These are phyloP conservation scores for Littorina saxatilis DNA, from an alignment of 1,140 invertebrate genomes.

Conservation along the genomic window DNA sequence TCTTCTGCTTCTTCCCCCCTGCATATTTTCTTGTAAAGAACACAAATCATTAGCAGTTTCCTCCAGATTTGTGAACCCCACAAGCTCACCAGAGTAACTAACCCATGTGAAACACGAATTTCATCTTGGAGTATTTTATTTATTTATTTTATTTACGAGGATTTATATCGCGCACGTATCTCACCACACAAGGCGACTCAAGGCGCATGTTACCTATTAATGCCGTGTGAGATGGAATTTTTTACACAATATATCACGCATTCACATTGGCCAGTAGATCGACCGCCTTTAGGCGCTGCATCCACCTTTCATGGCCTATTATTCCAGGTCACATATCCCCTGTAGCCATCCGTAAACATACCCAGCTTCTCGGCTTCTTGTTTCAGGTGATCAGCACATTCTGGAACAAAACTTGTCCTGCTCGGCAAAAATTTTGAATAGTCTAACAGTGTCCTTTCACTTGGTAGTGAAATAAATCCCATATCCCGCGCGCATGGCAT, in stretches of 20 bases:
- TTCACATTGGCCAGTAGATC: too few species aligned
- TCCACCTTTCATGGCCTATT: too few species aligned
- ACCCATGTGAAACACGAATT: slow-evolving; percentile 16
- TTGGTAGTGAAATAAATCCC: slow-evolving; percentile 49
- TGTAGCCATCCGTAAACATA: neutral
- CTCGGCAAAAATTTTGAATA: slow-evolving; percentile 49
- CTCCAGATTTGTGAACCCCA: slow-evolving; percentile 25
- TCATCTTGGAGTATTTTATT: slow-evolving; percentile 29
- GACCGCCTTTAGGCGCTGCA: too few species aligned
- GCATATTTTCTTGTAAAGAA: neutral
- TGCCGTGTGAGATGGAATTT: too few species aligned
- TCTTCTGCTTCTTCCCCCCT: neutral
- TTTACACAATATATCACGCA: too few species aligned
- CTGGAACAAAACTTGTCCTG: slow-evolving; percentile 38
- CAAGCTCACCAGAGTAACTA: slow-evolving; percentile 34
- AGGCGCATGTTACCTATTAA: too few species aligned
- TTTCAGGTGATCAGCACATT: slow-evolving; percentile 35
- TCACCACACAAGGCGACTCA: too few species aligned
- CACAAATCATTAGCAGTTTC: slow-evolving; percentile 13
- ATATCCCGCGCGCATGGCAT: slow-evolving; percentile 41
- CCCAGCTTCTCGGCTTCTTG: slow-evolving; percentile 34
- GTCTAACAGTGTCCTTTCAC: slow-evolving; percentile 45
- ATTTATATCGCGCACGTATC: too few species aligned
- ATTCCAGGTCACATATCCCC: slow-evolving; percentile 1
- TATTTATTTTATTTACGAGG: too few species aligned